Evolutionary conservation across 2,888 invertebrate genomes (phyloP), one percentile per base, ranked within the genome.

Genomic region (Hanleya hanleyi): DNA sequence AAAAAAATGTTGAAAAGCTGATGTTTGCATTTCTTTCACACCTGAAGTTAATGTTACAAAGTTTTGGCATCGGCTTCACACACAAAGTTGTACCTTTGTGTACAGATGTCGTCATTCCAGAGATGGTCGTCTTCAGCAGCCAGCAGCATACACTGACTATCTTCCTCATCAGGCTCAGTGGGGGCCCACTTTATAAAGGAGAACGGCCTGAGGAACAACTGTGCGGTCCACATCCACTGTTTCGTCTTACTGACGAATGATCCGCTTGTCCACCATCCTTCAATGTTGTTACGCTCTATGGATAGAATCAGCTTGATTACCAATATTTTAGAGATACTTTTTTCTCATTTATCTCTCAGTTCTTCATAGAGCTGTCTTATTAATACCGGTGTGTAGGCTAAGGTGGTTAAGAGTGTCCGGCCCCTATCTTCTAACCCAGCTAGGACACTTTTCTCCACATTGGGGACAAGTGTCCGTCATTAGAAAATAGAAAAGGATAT

Each of bases 191-290:
- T 83, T 22, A 83, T 79, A 76, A 79, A 86, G 33, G 79, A 77
- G 75, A 87, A 83, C 4, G 85, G 85, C 65, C 76, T 76, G 26
- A 81, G 79, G 62, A 80, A 75, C 18, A 78, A 74, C 49, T 80
- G 77, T 0, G 80, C 82, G 1, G 83, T 81, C 87, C 87, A 87
- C 84, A 87, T 86, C 87, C 87, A 87, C 67, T 83, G 80, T 69
- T 83, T 83, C 47, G 79, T 84, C 51, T 81, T 82, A 22, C 78
- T 74, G 26, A 83, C 69, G 75, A 82, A 87, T 71, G 82, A 84
- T 7, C 86, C 87, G 67, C 85, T 84, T 7, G 86, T 87, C 87
- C 87, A 87, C 86, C 86, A 87, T 26, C 83, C 84, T 22, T 57
- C 64, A 6, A 78, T 81, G 22, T 80, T 57, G 32, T 74, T 69